Evolutionary conservation across 2,888 invertebrate species (phyloP).

Genomic region (Tetranychus truncatus): DNA sequence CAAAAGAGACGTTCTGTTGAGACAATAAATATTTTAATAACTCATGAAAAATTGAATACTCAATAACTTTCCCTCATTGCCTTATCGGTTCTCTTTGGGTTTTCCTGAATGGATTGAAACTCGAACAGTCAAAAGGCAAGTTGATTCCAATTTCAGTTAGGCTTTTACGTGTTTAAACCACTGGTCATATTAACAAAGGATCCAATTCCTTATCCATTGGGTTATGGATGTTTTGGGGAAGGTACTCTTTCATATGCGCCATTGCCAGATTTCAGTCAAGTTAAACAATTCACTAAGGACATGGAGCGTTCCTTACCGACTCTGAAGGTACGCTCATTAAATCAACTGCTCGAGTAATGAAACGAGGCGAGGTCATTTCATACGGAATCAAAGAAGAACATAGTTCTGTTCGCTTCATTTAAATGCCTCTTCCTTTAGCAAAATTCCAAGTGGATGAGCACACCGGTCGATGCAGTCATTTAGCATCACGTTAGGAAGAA

Average conservation of each 20-base stretch:
- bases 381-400: background rate
- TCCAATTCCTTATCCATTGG: background rate
- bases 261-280: background rate
- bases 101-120: background rate
- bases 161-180: background rate
- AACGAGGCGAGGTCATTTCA: background rate
- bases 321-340: background rate
- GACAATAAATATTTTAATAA: too few relatives aligned
- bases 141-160: background rate
- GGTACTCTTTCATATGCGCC: background rate
- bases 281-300: background rate
- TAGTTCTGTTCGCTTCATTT: background rate
- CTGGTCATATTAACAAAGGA: background rate
- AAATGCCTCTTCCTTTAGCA: background rate
- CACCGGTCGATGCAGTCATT: background rate
- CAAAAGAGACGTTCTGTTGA: too few relatives aligned
- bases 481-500: background rate
- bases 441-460: background rate
- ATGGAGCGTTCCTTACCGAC: background rate
- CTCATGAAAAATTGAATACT: too few relatives aligned
- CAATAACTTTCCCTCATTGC: too few relatives aligned
- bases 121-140: background rate
- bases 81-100: background rate
- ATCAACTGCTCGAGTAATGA: background rate
- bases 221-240: background rate